A percentile compares a stretch with the other conserved stretches of the same genome.
These are phyloP conservation scores for Eubasilissa splendida DNA, from an alignment of 2,888 invertebrate genomes.

Conservation along the genomic window DNA sequence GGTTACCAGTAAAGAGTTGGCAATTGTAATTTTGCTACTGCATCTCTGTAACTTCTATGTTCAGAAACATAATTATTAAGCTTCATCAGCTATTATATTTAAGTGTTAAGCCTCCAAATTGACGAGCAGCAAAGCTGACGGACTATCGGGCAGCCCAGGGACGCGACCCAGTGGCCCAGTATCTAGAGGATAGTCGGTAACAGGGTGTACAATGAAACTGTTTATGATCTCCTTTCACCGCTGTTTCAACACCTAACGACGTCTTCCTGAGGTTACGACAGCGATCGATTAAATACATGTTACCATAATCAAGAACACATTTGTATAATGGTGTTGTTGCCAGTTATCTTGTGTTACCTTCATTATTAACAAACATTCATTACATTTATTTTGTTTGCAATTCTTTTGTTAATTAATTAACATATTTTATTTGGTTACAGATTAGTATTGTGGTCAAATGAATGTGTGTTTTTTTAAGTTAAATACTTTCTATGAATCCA, in stretches of 20 bases:
- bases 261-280: not conserved
- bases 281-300: too few relatives aligned
- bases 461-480: too few relatives aligned
- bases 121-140: not conserved
- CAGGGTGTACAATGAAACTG: not conserved
- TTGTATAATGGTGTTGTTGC: not conserved
- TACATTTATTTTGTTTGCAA: too few relatives aligned
- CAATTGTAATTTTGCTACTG: too few relatives aligned
- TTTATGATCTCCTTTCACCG: conserved; percentile 5
- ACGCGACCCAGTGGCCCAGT: conserved; percentile 1
- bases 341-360: not conserved
- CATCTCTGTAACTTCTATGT: too few relatives aligned
- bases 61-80: not conserved
- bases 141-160: not conserved
- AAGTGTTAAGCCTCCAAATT: not conserved
- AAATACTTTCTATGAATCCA: too few relatives aligned
- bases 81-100: not conserved
- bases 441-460: too few relatives aligned
- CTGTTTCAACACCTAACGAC: not conserved
- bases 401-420: too few relatives aligned
- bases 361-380: too few relatives aligned
- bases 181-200: not conserved
- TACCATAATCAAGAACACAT: not conserved
- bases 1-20: too few relatives aligned
- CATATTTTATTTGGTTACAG: too few relatives aligned